Evolutionary conservation across 2,113 vertebrate species (phyloP), one percentile per base, ranked within the genome.

Genomic region (Nothobranchius furzeri): DNA sequence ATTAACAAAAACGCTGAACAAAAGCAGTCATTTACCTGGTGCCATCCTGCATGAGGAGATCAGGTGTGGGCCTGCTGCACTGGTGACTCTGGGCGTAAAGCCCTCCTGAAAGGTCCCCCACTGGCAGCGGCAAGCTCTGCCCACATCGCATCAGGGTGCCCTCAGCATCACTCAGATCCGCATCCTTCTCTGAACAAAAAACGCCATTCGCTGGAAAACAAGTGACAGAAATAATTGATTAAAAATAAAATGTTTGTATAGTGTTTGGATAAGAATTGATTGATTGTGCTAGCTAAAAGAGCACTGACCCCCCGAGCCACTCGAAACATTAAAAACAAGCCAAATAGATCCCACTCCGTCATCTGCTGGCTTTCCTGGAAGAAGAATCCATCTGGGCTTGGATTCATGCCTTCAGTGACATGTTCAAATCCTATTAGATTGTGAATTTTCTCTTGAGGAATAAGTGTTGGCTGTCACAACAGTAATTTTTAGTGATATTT

Each of bases 101-200:
- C 25, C 91, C 90, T 76, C 82, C 63, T 9, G 91, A 85, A 1
- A 92, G 90, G 83, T 79, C 91, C 64, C 92, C 93, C 20, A 86
- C 42, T 55, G 92, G 91, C 45, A 90, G 85, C 14, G 90, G 75
- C 37, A 94, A 84, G 59, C 88, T 92, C 65, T 93, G 93, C 75
- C 93, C 92, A 88, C 92, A 92, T 45, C 91, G 91, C 54, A 94
- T 90, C 57, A 93, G 86, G 0, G 89, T 58, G 47, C 90, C 79
- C n/a, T 90, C 91, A 36, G 89, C 63, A 68, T 83, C 87, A 64
- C 90, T 87, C 82, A 92, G 79, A 72, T 94, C 93, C 70, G 85
- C 88, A 51, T 93, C 94, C 89, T 95, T 95, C 79, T 95, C 94
- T 0, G 92, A 78, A 85, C 83, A 92, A 84, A 90, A 96, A 15